Evolutionary conservation across 2,113 vertebrate genomes (phyloP), one percentile per base, ranked within the genome.

Genomic region (Thryonomys swinderianus): DNA sequence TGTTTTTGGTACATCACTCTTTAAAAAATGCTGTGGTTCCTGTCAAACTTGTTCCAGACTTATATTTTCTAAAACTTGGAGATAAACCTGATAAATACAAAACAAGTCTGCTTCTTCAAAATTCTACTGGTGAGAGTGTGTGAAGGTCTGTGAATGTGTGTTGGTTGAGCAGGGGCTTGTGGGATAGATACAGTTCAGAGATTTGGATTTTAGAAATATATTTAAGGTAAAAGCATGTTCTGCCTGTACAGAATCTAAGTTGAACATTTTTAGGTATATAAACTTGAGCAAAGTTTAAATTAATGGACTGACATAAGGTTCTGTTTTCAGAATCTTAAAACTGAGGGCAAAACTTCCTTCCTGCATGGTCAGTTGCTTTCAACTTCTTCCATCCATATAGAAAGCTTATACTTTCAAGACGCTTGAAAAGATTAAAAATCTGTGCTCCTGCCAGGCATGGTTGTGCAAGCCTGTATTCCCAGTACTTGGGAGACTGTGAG

Each of bases 41-140:
- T 10, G 97, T 99, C 45, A 98, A 97, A 97, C 99, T 99, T 67
- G 98, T 98, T 85, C 99, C 99, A 76, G 98, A 98, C 79, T 95
- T 99, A 86, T 99, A 99, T 98, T 98, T 99, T 53, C 98, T 99
- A 37, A 98, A 94, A n/a, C 98, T 97, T 2, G 98, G 98, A 73
- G 98, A 99, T 97, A 91, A 90, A 0, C 98, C 96, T 1, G 98
- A 97, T 96, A 99, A 99, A 96, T 99, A 99, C 95, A 96, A 98
- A 97, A 99, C 99, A 34, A 99, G 98, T 62, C 99, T 99, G 20
- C 98, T 99, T 92, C 98, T 99, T 79, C 99, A 99, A 96, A 99
- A 99, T 98, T 99, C 99, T 85, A 99, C 99, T 96, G 99, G 99
- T 99, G 94, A 98, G 99, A 83, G 61, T n/a, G 95, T 93, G 94